Evolutionary conservation across 2,797 vertebrate genomes (phyloP).

Genomic region (Psittacula echo): DNA sequence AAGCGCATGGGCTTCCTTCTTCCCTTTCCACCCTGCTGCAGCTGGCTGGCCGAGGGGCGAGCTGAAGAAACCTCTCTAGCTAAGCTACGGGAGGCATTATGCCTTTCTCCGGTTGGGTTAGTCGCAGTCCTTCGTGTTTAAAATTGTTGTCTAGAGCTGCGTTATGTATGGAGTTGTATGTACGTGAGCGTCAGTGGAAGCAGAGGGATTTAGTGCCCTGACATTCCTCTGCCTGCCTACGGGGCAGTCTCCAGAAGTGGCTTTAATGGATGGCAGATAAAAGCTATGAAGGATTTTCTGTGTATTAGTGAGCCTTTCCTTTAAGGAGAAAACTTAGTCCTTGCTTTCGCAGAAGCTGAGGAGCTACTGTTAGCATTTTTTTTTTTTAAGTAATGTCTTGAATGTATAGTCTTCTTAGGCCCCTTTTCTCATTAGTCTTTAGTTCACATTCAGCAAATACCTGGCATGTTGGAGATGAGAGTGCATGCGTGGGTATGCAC

Average conservation of each 20-base stretch:
- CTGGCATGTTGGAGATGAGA: neutral
- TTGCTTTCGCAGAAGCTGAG: neutral
- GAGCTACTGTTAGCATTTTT: neutral
- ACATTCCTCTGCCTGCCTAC: neutral
- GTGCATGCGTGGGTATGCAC: neutral
- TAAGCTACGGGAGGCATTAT: neutral
- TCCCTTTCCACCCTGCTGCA: no score
- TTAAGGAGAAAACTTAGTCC: neutral
- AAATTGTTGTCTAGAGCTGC: neutral
- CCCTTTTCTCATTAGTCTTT: neutral
- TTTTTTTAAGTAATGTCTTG: neutral
- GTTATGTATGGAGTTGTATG: neutral
- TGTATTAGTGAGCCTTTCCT: neutral
- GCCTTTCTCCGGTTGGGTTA: neutral
- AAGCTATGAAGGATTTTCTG: neutral
- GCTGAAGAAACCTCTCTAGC: neutral
- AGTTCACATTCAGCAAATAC: neutral
- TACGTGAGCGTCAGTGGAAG: neutral
- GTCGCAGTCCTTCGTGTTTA: neutral
- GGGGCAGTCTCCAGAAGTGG: neutral
- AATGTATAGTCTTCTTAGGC: neutral
- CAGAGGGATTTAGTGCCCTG: neutral
- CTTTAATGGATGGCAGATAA: neutral
- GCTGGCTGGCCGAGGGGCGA: neutral
- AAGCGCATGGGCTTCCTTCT: fast-evolving